Evolutionary conservation across 2,113 vertebrate genomes (phyloP).

Genomic region (Elaphurus davidianus): DNA sequence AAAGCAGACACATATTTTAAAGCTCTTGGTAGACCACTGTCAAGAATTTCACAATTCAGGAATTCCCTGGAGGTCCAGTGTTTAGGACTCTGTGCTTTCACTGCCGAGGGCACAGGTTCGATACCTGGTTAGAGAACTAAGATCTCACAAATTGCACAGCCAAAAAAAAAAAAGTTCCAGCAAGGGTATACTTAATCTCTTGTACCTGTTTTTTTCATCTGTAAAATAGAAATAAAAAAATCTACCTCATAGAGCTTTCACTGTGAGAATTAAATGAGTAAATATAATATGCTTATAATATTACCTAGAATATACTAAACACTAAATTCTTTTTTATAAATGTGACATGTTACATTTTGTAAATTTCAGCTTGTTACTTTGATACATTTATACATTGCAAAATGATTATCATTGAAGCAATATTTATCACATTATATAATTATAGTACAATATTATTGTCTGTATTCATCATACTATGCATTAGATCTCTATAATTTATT

Average conservation of each 20-base stretch:
- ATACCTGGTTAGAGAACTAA: not conserved
- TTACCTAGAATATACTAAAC: not conserved
- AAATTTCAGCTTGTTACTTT: not conserved
- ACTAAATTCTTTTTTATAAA: not conserved
- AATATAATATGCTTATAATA: not conserved
- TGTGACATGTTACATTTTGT: not conserved
- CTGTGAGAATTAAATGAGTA: constrained; percentile 14
- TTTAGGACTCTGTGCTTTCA: not conserved
- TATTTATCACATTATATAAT: not conserved
- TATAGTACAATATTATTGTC: not conserved
- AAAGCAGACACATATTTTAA: not conserved
- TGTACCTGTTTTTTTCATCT: not conserved
- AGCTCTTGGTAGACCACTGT: not conserved
- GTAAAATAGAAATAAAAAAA: not conserved
- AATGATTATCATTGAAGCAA: not conserved
- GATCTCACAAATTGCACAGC: not conserved
- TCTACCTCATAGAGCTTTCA: not conserved
- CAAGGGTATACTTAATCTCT: not conserved
- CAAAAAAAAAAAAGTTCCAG: not conserved
- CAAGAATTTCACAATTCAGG: not conserved
- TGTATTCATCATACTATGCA: not conserved
- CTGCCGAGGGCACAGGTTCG: not conserved
- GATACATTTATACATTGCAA: not conserved
- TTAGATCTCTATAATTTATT: not conserved
- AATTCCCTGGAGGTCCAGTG: not conserved